Base-by-base conservation (phyloP, 2,113 vertebrate species). In the Tretioscincus oriximinensis region DNA sequence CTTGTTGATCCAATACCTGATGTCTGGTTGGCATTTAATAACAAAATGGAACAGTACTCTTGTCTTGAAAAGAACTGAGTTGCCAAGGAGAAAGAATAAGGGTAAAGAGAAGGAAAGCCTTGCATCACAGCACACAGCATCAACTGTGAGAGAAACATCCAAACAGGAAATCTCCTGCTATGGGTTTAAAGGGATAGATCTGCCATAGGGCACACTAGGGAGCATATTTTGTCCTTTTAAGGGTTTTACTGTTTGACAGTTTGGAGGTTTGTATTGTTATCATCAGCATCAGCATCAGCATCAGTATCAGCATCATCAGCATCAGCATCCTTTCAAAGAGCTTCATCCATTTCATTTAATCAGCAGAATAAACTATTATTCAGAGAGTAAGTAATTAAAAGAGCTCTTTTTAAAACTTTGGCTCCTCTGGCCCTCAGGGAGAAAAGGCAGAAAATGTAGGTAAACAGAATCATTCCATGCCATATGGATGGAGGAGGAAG, bases 211-310 rank as follows among this genome's bases (percentile, higher is more conserved):
- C 81, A 29, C 7, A 24, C 80, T 84, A 49, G 1, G 29, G 69
- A 0, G n/a, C 90, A 87, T 89, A 91, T 87, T 90, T 91, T 93
- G 85, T 73, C 90, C 88, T 91, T 93, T 92, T 93, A 92, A 93
- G 93, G 91, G 85, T 63, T 75, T 82, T 88, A 18, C 80, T 88
- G 77, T 90, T 90, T 90, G 85, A 90, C 84, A 89, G 86, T 35
- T 89, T 71, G 51, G 47, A 73, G 73, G 80, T 49, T 89, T 91
- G 82, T 84, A 75, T 81, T 87, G 74, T 82, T 58, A 18, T 58
- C 18, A 3, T 51, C 9, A 6, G 78, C 85, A n/a, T n/a, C n/a
- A n/a, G n/a, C n/a, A n/a, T n/a, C n/a, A n/a, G n/a, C n/a, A n/a
- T n/a, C n/a, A n/a, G n/a, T n/a, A n/a, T n/a, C n/a, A n/a, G n/a